Base-by-base conservation (phyloP, 2,113 vertebrate genomes). In the Zapus hudsonius region DNA sequence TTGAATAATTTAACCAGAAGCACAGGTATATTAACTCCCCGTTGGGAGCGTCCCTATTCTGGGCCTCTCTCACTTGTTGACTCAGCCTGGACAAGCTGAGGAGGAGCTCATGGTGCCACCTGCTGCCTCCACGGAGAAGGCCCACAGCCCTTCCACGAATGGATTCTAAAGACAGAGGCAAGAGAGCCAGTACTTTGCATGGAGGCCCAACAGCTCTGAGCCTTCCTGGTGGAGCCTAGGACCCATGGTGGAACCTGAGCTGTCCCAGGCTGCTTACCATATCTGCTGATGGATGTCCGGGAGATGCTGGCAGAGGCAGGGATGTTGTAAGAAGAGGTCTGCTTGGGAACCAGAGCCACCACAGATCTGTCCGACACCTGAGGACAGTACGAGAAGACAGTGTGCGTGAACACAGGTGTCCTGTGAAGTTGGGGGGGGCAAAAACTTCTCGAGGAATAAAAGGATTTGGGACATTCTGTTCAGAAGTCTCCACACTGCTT, bases 251-350 rank as follows among this genome's bases (percentile, higher is more conserved):
- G 33, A 25, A 42, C 12, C 42, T 8, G 27, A 40, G 1, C 3
- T 5, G 7, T 84, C 79, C 11, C 0, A 44, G 1, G 31, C 44
- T 52, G 2, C 99, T 99, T 79, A 99, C 99, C 99, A 0, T 99
- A 99, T 99, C 99, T 98, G 85, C 99, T 99, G 92, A 99, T 99
- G 31, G 99, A 99, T 0, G 99, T 98, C 85, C 99, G 98, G 31
- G 99, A 99, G 97, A 99, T 99, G 97, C 99, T 99, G 96, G 99
- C 98, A 2, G 99, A 99, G 82, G 99, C 98, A 9, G 99, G 99
- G 63, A 99, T 99, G 95, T 99, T 99, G 98, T 99, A 99, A 10
- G 99, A 99, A 2, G 99, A 99, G 19, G 99, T 99, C 98, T 99
- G 99, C 86, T 99, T 99, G 40, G 99, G 99, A 61, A 99, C 99